Evolutionary conservation across 2,113 vertebrate species (phyloP), one percentile per base, ranked within the genome.

Genomic region (Eurypyga helias): DNA sequence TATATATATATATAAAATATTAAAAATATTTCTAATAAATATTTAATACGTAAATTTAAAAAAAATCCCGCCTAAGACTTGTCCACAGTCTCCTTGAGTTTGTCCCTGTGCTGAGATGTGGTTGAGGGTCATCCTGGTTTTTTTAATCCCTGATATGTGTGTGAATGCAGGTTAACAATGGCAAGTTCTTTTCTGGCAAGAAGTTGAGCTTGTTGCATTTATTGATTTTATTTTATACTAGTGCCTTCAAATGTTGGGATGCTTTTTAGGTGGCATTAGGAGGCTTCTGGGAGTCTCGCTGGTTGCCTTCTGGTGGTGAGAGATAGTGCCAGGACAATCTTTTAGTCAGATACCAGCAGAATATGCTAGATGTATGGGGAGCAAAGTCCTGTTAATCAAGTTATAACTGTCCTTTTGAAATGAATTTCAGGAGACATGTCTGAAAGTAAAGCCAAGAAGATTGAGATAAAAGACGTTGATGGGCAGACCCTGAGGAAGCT

Each of bases 391-490:
- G 72, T 43, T 55, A 60, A 72, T 60, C 70, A 43, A 72, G 26
- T 36, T 75, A 4, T 95, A 57, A 97, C 64, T 83, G 33, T 81
- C 83, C 82, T 51, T 95, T 89, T 91, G 66, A 36, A 94, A 82
- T 97, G 41, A 48, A 84, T 90, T 97, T 6, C 93, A 99, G 99
- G 99, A 76, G 99, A 99, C 96, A 99, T 99, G 99, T 99, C 99
- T 86, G 99, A 99, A 97, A 99, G 99, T 78, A 99, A 99, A 96
- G 99, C 99, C 88, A 98, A 98, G 83, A 99, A 99, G 97, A 99
- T 99, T 73, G 99, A 99, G 98, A 99, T 99, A 94, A 98, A 99
- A 90, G 99, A 99, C 0, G 98, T 99, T 17, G 99, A 99, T 45
- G 99, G 99, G 34, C 98, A 98, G 94, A 99, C 99, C 0, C 98